Percentiles rank a stretch among this genome's conserved stretches.
These are phyloP conservation scores for Azemiops feae DNA, from an alignment of 2,113 vertebrate genomes.

Conservation along the genomic window DNA sequence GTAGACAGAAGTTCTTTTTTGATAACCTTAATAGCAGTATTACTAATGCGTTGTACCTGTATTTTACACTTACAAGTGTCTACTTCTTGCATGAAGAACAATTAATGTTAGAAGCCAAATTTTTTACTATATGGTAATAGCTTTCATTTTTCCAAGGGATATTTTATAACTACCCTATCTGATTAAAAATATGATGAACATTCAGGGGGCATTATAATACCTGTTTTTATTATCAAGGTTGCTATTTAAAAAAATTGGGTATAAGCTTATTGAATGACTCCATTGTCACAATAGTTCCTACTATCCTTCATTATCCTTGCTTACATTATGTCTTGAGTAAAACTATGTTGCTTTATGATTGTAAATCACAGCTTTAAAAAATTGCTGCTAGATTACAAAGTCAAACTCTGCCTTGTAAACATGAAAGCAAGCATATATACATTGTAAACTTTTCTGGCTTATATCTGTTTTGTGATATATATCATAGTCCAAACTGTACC, in stretches of 20 bases:
- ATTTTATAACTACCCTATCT: not conserved
- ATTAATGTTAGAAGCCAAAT: not conserved
- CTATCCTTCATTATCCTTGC: not conserved
- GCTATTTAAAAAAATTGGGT: not conserved
- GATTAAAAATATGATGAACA: not conserved
- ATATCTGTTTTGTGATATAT: not conserved
- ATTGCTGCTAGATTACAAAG: not conserved
- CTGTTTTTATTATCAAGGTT: not conserved
- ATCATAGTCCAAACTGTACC: not conserved
- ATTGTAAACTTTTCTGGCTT: not conserved
- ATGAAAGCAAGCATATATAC: not conserved
- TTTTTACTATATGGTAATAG: not conserved
- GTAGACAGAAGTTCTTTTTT: slow-evolving; percentile 64
- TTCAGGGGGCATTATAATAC: not conserved
- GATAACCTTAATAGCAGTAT: slow-evolving; percentile 16
- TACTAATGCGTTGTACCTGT: slow-evolving; percentile 2
- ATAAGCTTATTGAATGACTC: not conserved
- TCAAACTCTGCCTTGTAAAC: not conserved
- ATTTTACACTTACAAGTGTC: not conserved
- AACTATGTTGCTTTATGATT: not conserved
- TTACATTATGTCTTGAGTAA: not conserved
- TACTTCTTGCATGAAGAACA: not conserved
- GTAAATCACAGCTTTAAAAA: not conserved
- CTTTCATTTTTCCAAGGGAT: not conserved
- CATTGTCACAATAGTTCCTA: not conserved